phyloP scores from a whole-genome alignment of 2,888 invertebrate genomes.

The Drosophila austrosaltans region DNA sequence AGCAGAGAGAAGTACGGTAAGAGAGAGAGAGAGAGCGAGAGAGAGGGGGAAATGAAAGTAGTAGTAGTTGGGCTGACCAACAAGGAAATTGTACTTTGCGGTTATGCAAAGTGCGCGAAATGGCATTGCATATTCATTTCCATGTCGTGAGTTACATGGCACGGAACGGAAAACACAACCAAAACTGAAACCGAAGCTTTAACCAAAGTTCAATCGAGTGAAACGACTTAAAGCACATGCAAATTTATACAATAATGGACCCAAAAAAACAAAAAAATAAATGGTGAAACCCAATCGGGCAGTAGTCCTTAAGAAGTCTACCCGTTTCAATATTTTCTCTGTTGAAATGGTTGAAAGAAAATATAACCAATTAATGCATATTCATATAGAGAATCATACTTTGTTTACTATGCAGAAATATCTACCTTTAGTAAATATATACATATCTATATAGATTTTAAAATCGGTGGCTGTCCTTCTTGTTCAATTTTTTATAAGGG shows the following conservation, averaged over 20 bases:
- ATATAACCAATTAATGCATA: background rate
- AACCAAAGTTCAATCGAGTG: slow-evolving; percentile 56
- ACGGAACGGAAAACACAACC: slow-evolving; percentile 23
- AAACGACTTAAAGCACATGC: slow-evolving; percentile 45
- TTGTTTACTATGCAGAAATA: too few relatives aligned
- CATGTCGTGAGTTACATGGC: slow-evolving; percentile 53
- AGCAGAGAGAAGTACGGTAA: background rate
- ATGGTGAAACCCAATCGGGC: slow-evolving; percentile 17
- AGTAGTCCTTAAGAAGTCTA: too few relatives aligned
- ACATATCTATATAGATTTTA: too few relatives aligned
- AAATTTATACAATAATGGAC: slow-evolving; percentile 48
- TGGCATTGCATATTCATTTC: slow-evolving; percentile 74
- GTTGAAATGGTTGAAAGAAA: too few relatives aligned
- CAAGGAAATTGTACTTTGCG: slow-evolving; percentile 71
- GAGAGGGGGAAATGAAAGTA: background rate
- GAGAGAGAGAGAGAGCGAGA: background rate
- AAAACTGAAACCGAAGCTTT: slow-evolving; percentile 34
- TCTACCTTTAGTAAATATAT: too few relatives aligned
- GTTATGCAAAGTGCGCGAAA: slow-evolving; percentile 54
- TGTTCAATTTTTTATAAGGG: too few relatives aligned
- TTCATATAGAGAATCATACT: background rate
- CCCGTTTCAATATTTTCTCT: too few relatives aligned
- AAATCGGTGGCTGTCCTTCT: too few relatives aligned
- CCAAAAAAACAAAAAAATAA: background rate
- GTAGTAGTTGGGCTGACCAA: slow-evolving; percentile 51